Percentiles rank a stretch among this genome's conserved stretches.
Conservation (phyloP, 2,888 invertebrate species). For the Eurois occulta region DNA sequence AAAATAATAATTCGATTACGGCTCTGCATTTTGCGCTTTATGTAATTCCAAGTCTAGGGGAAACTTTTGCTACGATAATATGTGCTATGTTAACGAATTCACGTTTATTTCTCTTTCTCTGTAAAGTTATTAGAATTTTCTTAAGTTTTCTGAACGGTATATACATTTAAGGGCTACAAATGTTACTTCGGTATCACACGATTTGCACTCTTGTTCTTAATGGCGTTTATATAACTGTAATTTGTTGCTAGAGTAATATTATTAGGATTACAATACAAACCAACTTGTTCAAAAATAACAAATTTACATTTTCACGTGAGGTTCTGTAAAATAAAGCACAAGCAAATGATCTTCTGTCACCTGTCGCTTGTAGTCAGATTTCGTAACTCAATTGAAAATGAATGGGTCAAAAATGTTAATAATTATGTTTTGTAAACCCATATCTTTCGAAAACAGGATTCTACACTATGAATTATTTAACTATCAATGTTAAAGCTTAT, state of each 20-base stretch:
- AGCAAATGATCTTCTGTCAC: not conserved
- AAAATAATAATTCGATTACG: constrained; percentile 65
- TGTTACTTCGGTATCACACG: not conserved
- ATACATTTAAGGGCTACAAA: constrained; percentile 25
- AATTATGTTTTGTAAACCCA: not conserved
- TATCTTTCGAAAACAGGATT: not conserved
- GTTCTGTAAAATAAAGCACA: not conserved
- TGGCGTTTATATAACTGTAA: not conserved
- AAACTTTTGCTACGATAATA: constrained; percentile 69
- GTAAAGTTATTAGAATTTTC: constrained; percentile 43
- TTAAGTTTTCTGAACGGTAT: constrained; percentile 17
- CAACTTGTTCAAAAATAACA: not conserved
- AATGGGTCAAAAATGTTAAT: not conserved
- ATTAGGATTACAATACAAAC: not conserved
- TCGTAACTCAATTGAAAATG: not conserved
- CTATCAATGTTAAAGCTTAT: not conserved
- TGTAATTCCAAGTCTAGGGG: constrained; percentile 52
- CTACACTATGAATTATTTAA: not conserved
- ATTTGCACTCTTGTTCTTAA: not conserved
- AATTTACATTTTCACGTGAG: not conserved
- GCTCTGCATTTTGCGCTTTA: constrained; percentile 56
- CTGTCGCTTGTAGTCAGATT: not conserved
- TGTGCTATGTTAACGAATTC: constrained; percentile 69
- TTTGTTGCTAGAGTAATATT: not conserved
- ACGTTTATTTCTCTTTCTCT: constrained; percentile 45